phyloP scores from a whole-genome alignment of 2,113 vertebrate genomes.

The Nothobranchius furzeri region DNA sequence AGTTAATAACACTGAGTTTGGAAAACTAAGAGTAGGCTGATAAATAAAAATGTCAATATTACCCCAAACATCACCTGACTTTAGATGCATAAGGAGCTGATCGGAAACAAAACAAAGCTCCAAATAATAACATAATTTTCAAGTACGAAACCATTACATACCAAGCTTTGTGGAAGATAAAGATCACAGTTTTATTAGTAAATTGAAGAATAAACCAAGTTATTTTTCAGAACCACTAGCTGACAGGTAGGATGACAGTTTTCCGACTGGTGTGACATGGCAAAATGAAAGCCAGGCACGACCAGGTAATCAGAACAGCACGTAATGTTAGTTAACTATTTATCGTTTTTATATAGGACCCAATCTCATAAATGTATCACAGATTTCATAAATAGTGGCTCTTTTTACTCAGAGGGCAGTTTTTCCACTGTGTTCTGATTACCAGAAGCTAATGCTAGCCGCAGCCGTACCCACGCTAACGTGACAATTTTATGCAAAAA shows the following conservation, averaged over 20 bases:
- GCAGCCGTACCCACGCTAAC: slow-evolving; percentile 8
- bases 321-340: too few species aligned
- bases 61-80: not conserved
- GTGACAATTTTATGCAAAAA: not conserved
- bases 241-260: slow-evolving; percentile 30
- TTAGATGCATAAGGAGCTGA: too few species aligned
- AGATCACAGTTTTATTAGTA: not conserved
- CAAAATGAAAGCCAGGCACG: slow-evolving; percentile 41
- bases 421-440: slow-evolving; percentile 15
- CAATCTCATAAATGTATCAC: not conserved
- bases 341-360: not conserved
- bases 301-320: not conserved
- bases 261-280: slow-evolving; percentile 58
- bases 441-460: slow-evolving; percentile 69
- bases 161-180: not conserved
- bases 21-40: too few species aligned
- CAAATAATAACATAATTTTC: too few species aligned
- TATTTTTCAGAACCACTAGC: too few species aligned
- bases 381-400: not conserved
- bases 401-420: not conserved
- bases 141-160: too few species aligned
- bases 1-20: too few species aligned
- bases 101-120: too few species aligned
- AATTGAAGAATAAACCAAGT: not conserved
- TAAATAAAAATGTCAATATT: not conserved